phyloP scores from a whole-genome alignment of 2,888 invertebrate species.

The Scrobipalpa atriplicella region DNA sequence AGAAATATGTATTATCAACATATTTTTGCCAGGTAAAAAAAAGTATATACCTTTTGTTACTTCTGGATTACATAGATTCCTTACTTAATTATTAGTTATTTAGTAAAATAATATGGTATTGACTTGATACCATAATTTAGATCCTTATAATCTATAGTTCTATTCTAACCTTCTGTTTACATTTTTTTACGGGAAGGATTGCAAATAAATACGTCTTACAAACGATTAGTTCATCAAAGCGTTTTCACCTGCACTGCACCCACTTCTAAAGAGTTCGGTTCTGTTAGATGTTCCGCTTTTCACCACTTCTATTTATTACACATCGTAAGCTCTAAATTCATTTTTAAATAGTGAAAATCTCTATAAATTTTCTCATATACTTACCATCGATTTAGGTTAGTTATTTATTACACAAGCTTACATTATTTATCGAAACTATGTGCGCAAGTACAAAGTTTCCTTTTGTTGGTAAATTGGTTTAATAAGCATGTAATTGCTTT shows the following conservation, averaged over 20 bases:
- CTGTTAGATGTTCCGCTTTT: constrained; percentile 8
- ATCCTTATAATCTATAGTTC: too few species aligned
- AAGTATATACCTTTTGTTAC: too few species aligned
- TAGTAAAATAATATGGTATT: too few species aligned
- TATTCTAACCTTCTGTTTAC: too few species aligned
- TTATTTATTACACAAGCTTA: background rate
- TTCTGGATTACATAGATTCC: too few species aligned
- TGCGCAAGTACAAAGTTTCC: constrained; percentile 3
- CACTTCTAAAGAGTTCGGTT: background rate
- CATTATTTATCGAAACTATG: background rate
- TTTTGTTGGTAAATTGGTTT: constrained; percentile 40
- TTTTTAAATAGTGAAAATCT: constrained; percentile 8
- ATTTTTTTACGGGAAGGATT: too few species aligned
- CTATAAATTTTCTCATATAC: background rate
- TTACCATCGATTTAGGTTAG: background rate
- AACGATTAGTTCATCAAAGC: too few species aligned
- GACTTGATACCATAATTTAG: too few species aligned
- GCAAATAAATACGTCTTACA: too few species aligned
- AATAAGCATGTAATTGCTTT: constrained; percentile 75
- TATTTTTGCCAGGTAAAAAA: too few species aligned
- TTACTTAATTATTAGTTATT: too few species aligned
- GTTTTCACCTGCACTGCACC: background rate
- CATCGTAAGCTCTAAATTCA: background rate
- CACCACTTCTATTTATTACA: constrained; percentile 20
- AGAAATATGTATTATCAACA: too few species aligned